Conservation (phyloP, 1,140 invertebrate genomes). For the Drosophila santomea region DNA sequence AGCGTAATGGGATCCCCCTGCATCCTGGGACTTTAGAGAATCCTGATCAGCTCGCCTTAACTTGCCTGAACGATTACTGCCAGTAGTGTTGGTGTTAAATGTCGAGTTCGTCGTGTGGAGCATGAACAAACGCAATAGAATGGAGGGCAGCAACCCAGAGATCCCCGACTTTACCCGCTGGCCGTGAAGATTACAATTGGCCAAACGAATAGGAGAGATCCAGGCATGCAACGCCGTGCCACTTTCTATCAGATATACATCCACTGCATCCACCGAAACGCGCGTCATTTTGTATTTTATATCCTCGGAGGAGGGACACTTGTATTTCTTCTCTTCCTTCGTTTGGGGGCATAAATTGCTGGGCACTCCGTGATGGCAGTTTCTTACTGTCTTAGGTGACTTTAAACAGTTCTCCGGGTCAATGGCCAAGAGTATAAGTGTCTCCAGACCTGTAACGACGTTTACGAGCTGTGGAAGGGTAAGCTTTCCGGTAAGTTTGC, state of each 20-base stretch:
- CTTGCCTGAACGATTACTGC: slow-evolving; percentile 80
- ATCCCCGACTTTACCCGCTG: slow-evolving; percentile 95
- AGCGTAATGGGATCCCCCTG: slow-evolving; percentile 38
- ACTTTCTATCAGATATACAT: slow-evolving; percentile 95
- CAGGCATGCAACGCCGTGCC: slow-evolving; percentile 94
- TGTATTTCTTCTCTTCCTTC: slow-evolving; percentile 89
- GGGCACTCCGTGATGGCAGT: slow-evolving; percentile 94
- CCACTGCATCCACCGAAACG: slow-evolving; percentile 95
- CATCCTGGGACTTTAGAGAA: slow-evolving; percentile 74
- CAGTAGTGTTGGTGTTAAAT: slow-evolving; percentile 87
- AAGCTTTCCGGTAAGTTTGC: slow-evolving; percentile 92
- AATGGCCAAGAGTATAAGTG: slow-evolving; percentile 93
- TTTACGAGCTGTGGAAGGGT: slow-evolving; percentile 94
- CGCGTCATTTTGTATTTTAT: slow-evolving; percentile 98
- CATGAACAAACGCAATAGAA: slow-evolving; percentile 90
- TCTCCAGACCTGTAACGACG: slow-evolving; percentile 94
- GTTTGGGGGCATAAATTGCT: slow-evolving; percentile 91
- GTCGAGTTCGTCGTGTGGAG: slow-evolving; percentile 85
- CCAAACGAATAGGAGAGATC: slow-evolving; percentile 93
- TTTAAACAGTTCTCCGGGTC: slow-evolving; percentile 96
- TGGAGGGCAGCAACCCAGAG: slow-evolving; percentile 93
- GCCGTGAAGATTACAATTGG: slow-evolving; percentile 97
- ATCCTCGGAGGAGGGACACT: slow-evolving; percentile 94
- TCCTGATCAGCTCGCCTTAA: slow-evolving; percentile 74
- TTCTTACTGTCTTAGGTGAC: slow-evolving; percentile 90